Percentiles rank a stretch among this genome's conserved stretches.
These are phyloP conservation scores for Drosophila suboccidentalis DNA, from an alignment of 2,888 invertebrate genomes.

Conservation along the genomic window DNA sequence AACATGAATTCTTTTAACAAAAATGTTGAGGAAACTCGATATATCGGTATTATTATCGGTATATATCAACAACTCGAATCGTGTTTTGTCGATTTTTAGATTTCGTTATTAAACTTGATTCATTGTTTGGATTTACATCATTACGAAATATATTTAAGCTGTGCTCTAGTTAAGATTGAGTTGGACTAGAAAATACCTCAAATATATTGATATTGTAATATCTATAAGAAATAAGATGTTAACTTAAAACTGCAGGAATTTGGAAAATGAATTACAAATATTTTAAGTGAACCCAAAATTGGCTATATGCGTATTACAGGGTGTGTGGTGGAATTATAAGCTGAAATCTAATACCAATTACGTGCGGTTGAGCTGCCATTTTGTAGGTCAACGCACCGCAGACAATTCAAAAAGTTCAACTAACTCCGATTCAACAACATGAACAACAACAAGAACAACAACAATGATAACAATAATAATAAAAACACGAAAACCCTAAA, in stretches of 20 bases:
- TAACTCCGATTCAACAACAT: slow-evolving; percentile 27
- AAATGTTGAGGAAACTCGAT: too few species aligned
- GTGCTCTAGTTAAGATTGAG: too few species aligned
- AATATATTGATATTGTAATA: not conserved
- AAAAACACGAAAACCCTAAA: slow-evolving; percentile 51
- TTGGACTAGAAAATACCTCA: not conserved
- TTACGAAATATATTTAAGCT: too few species aligned
- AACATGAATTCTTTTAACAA: too few species aligned
- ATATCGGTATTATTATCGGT: too few species aligned
- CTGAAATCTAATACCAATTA: slow-evolving; percentile 43
- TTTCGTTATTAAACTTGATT: too few species aligned
- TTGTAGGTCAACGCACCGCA: slow-evolving; percentile 59
- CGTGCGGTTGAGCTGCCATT: slow-evolving; percentile 27
- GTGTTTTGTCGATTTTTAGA: too few species aligned
- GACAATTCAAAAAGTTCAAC: slow-evolving; percentile 40
- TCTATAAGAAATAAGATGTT: not conserved
- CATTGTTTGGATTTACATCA: too few species aligned
- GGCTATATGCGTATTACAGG: not conserved
- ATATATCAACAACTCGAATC: too few species aligned
- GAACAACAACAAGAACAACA: slow-evolving; percentile 4
- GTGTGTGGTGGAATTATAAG: slow-evolving; percentile 6
- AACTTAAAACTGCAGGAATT: not conserved
- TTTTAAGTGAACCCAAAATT: not conserved
- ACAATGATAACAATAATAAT: slow-evolving; percentile 7
- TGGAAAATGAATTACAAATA: not conserved